A percentile compares a stretch with the other conserved stretches of the same genome.
Evolutionary conservation across 2,888 invertebrate genomes (phyloP).

Genomic region (Leucophenga maculata): DNA sequence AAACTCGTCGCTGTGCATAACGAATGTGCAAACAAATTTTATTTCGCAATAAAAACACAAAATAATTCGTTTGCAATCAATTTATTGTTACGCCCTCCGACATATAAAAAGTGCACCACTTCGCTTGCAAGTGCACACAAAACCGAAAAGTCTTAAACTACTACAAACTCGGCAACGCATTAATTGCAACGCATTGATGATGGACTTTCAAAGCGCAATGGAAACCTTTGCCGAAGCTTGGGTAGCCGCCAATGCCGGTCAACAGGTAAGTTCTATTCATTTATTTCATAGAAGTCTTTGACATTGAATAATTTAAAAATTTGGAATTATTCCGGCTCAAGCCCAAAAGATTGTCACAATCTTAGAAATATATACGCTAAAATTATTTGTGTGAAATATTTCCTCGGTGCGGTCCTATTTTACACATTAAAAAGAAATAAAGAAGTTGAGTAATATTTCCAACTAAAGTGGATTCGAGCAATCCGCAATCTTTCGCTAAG

Average conservation of each 20-base stretch:
- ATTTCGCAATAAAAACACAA: no score
- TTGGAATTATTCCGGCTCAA: no score
- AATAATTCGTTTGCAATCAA: constrained; percentile 2
- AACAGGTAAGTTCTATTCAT: constrained; percentile 76
- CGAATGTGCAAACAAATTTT: no score
- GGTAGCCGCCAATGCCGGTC: constrained; percentile 89
- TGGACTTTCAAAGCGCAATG: constrained; percentile 99
- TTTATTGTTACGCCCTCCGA: background rate
- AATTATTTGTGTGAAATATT: no score
- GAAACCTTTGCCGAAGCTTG: constrained; percentile 98
- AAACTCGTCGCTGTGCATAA: no score
- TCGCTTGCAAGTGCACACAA: constrained; percentile 2
- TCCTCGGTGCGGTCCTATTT: no score
- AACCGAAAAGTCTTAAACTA: constrained; percentile 1
- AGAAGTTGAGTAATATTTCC: no score
- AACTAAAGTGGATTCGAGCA: no score
- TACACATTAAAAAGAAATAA: no score
- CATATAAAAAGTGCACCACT: constrained; percentile 4
- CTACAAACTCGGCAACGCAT: background rate
- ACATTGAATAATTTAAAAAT: background rate
- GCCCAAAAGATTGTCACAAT: no score
- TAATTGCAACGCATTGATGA: constrained; percentile 66
- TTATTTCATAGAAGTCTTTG: background rate
- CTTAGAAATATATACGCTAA: no score
- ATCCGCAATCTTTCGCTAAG: no score